Percentiles rank a stretch among this genome's conserved stretches.
Evolutionary conservation across 64 coral and sea anemone genomes (phyloP).

Genomic region (Trachythela sp.): DNA sequence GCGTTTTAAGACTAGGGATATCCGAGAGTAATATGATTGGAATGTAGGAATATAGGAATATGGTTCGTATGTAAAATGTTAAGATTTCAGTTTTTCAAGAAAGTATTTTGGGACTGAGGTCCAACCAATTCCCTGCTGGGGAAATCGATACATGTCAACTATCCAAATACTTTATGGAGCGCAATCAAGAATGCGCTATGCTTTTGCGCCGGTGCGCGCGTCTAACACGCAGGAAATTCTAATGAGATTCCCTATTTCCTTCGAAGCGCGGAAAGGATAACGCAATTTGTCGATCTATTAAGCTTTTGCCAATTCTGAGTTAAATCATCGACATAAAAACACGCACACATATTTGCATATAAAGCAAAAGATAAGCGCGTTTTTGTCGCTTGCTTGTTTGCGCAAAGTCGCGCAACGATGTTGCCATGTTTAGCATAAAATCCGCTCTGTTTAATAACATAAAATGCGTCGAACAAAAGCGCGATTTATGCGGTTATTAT

Average conservation of each 20-base stretch:
- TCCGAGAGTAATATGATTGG: too few species aligned
- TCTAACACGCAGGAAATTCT: neutral
- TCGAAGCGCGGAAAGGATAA: neutral
- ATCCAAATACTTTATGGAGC: neutral
- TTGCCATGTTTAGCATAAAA: neutral
- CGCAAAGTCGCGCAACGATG: neutral
- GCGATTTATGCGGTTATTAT: neutral
- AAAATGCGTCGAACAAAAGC: neutral
- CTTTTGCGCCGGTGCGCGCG: neutral
- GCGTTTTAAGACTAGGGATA: too few species aligned
- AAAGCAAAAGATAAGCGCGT: neutral
- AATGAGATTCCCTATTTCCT: neutral
- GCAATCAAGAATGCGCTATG: neutral
- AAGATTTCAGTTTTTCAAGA: neutral
- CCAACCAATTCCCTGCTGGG: neutral
- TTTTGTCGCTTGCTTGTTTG: neutral
- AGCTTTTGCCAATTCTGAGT: neutral
- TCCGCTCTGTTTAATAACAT: neutral
- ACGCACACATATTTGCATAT: neutral
- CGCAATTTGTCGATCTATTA: neutral
- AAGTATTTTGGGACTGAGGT: neutral
- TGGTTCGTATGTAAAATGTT: too few species aligned
- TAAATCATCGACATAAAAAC: neutral
- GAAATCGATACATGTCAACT: neutral
- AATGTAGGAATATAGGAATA: too few species aligned